Conservation (phyloP, 2,113 vertebrate genomes). For the Nesogale talazaci region DNA sequence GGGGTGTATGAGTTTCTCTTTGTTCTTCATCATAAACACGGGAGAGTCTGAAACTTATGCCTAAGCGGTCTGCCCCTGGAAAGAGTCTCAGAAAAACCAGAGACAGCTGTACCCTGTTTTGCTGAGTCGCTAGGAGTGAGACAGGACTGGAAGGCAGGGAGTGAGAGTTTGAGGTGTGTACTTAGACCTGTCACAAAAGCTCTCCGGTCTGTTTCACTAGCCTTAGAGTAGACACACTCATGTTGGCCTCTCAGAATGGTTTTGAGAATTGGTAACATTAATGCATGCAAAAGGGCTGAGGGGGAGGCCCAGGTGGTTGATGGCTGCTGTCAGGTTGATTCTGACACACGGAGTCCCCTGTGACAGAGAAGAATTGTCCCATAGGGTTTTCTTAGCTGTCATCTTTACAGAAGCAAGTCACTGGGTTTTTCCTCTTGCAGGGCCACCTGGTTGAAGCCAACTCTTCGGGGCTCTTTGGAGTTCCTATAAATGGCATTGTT, state of each 20-base stretch:
- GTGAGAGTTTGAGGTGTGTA: no score
- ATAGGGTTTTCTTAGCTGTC: neutral
- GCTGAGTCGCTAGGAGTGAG: no score
- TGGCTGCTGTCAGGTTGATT: neutral
- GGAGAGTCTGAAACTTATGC: neutral
- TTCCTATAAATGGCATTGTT: no score
- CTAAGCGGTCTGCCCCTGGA: no score
- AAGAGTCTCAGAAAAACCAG: no score
- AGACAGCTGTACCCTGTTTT: no score
- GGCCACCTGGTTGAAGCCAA: neutral
- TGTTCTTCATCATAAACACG: neutral
- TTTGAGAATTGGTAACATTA: neutral
- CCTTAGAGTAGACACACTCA: neutral
- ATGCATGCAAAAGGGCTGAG: neutral
- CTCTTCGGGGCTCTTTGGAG: neutral
- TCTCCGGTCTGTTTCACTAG: no score
- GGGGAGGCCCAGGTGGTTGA: neutral
- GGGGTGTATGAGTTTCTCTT: neutral
- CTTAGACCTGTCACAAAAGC: no score
- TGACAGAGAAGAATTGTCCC: neutral
- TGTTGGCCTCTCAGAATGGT: neutral
- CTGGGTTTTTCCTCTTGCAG: neutral
- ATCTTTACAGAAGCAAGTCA: neutral
- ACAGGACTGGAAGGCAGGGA: no score
- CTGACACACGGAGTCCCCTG: neutral